Evolutionary conservation across 1,140 invertebrate species (phyloP).

Genomic region (Lasioglossum albipes): DNA sequence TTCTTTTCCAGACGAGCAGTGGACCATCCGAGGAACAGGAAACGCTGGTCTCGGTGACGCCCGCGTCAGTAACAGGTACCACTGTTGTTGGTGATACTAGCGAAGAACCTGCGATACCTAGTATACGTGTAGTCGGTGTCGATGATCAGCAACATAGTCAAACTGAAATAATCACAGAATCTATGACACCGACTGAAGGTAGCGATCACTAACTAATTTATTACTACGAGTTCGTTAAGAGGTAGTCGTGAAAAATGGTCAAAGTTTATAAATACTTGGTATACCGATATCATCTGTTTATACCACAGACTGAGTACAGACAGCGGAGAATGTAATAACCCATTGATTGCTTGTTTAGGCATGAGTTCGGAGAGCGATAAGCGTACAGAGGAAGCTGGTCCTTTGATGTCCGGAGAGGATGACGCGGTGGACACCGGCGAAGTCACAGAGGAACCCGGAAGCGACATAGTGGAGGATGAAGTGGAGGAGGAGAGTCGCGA

Average conservation of each 20-base stretch:
- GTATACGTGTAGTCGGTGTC: slow-evolving; percentile 60
- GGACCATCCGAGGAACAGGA: slow-evolving; percentile 73
- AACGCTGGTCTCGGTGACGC: slow-evolving; percentile 58
- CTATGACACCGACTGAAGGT: slow-evolving; percentile 71
- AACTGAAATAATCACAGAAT: slow-evolving; percentile 68
- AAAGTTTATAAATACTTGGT: neutral
- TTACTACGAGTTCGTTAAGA: neutral
- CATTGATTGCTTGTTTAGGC: slow-evolving; percentile 60
- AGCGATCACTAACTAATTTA: slow-evolving; percentile 11
- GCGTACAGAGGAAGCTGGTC: slow-evolving; percentile 78
- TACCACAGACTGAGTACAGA: neutral
- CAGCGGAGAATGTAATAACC: neutral
- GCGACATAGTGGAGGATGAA: slow-evolving; percentile 82
- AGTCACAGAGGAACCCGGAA: slow-evolving; percentile 63
- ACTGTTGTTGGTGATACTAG: slow-evolving; percentile 59
- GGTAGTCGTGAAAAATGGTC: neutral
- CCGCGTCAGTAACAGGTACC: slow-evolving; percentile 49
- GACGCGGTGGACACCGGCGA: slow-evolving; percentile 73
- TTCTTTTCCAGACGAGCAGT: slow-evolving; percentile 67
- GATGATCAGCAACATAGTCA: slow-evolving; percentile 70
- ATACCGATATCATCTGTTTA: neutral
- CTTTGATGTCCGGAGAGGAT: slow-evolving; percentile 70
- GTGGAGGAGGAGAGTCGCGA: slow-evolving; percentile 80
- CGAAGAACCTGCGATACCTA: slow-evolving; percentile 67
- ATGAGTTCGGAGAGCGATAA: slow-evolving; percentile 84